Evolutionary conservation across 2,797 vertebrate genomes (phyloP).

Genomic region (Coilia nasus): DNA sequence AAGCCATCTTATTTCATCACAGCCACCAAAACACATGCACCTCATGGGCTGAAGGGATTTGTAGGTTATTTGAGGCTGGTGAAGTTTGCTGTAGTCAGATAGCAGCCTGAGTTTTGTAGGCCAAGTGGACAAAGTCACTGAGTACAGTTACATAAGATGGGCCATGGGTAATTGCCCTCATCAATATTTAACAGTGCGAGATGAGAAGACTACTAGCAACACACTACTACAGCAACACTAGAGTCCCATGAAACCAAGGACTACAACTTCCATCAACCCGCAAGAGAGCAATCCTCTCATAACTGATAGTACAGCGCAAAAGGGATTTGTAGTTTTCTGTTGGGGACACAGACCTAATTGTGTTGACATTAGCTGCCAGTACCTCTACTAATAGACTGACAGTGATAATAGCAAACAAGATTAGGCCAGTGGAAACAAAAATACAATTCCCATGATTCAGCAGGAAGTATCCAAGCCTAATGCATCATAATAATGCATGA

Average conservation of each 20-base stretch:
- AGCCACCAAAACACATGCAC: background rate
- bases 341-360: background rate
- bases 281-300: background rate
- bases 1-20: background rate
- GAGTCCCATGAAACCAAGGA: background rate
- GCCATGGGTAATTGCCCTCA: conserved; percentile 35
- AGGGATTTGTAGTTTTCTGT: background rate
- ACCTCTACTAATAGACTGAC: background rate
- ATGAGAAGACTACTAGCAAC: background rate
- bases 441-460: background rate
- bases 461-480: background rate
- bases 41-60: background rate
- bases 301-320: background rate
- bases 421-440: background rate
- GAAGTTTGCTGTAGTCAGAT: background rate
- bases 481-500: too few species aligned
- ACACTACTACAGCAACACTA: background rate
- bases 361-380: background rate
- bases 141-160: conserved; percentile 37
- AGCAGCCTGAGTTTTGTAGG: background rate
- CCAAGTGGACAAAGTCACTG: background rate
- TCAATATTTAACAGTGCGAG: conserved; percentile 35
- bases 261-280: conserved; percentile 1
- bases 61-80: background rate
- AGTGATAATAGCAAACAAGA: background rate